Conservation (phyloP, 1,140 invertebrate species). For the Parasteatoda tepidariorum region DNA sequence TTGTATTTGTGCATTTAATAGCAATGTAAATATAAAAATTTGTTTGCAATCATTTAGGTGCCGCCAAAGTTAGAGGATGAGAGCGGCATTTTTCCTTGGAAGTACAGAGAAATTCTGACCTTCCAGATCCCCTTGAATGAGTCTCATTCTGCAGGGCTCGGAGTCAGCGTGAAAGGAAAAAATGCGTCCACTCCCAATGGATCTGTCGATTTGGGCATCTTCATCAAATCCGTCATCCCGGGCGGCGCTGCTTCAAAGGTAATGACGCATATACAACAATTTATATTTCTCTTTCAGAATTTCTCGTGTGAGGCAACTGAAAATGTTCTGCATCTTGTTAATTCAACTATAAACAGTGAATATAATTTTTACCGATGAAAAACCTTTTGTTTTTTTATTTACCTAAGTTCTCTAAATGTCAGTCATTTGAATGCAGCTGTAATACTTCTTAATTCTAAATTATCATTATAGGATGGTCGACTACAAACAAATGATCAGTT, state of each 20-base stretch:
- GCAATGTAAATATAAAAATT: too few relatives aligned
- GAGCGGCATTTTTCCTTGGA: slow-evolving; percentile 37
- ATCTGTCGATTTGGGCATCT: slow-evolving; percentile 90
- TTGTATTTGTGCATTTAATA: too few relatives aligned
- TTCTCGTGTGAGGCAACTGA: not conserved
- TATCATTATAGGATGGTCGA: slow-evolving; percentile 78
- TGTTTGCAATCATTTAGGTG: slow-evolving; percentile 9
- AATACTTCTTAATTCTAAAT: not conserved
- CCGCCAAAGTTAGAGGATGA: slow-evolving; percentile 16
- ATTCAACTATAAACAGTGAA: too few relatives aligned
- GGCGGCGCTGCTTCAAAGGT: slow-evolving; percentile 90
- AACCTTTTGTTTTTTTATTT: too few relatives aligned
- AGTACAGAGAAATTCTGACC: slow-evolving; percentile 79
- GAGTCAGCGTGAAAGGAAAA: slow-evolving; percentile 97
- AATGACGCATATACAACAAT: not conserved
- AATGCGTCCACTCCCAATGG: slow-evolving; percentile 70
- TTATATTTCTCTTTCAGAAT: not conserved
- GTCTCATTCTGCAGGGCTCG: slow-evolving; percentile 95
- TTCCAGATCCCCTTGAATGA: slow-evolving; percentile 96
- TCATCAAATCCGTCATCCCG: slow-evolving; percentile 95
- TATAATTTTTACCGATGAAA: too few relatives aligned
- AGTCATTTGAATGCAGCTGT: too few relatives aligned
- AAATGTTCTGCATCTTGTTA: too few relatives aligned
- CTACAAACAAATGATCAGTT: slow-evolving; percentile 94
- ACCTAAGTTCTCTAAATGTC: too few relatives aligned